These are phyloP conservation scores for Merluccius polli DNA, from an alignment of 2,797 vertebrate genomes.

Conservation along the genomic window DNA sequence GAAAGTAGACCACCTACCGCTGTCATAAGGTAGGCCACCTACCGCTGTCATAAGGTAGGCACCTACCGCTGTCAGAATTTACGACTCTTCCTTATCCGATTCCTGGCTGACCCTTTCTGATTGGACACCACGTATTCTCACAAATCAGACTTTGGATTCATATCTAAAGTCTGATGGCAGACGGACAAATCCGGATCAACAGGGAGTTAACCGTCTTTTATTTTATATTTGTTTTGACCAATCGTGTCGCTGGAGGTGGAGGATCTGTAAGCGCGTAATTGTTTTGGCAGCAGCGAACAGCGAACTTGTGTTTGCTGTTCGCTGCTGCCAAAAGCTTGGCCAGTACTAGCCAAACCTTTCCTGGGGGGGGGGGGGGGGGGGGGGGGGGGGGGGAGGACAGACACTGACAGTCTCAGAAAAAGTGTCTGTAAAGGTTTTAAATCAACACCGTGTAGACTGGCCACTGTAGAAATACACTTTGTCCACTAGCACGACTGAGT, in stretches of 20 bases:
- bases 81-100: not conserved
- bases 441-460: not conserved
- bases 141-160: not conserved
- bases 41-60: conserved; percentile 92
- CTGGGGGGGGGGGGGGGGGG: no score
- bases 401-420: not conserved
- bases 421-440: not conserved
- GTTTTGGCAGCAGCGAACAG: not conserved
- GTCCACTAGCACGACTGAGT: no score
- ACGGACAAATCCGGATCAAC: not conserved
- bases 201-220: not conserved
- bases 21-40: conserved; percentile 91
- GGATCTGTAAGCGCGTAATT: not conserved
- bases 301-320: no score
- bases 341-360: not conserved
- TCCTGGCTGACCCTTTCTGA: not conserved
- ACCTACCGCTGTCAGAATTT: no score
- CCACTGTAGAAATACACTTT: no score
- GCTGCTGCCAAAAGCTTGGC: no score
- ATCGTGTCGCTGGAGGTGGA: not conserved
- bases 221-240: not conserved
- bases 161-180: not conserved
- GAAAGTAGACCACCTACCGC: conserved; percentile 90
- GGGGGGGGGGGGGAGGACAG: no score
- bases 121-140: no score